Base-by-base conservation (phyloP, 2,113 vertebrate genomes). In the Istiophorus platypterus region DNA sequence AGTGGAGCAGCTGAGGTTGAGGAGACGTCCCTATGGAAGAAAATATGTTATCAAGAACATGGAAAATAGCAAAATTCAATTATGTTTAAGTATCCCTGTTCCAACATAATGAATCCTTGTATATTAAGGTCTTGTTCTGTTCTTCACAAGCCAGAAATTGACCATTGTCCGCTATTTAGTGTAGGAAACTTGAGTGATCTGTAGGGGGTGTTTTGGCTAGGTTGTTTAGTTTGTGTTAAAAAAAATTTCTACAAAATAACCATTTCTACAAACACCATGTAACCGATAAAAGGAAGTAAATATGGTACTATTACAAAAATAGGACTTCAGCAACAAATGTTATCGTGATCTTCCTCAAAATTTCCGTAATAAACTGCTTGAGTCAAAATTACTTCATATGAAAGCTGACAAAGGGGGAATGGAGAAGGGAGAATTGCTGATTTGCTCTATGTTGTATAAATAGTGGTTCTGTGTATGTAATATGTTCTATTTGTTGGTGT, bases 1-100 rank as follows among this genome's bases (percentile, higher is more conserved):
- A 0, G 98, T 99, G 87, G 98, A 99, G 89, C 98, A 99, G 95
- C 98, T 99, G 85, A 99, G 94, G 93, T 99, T 99, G 70, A 99
- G 96, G 10, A 99, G 97, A 59, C 98, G 98, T 6, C 98, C 98
- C 98, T 99, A 78, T 73, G 34, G 72, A 71, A 56, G 17, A 57
- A 75, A 78, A 61, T 24, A 59, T 0, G 8, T 68, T 37, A 41
- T 34, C 1, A 27, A 42, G 0, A 41, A 70, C 15, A 31, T 6
- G 4, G 7, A 27, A 47, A 31, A 22, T 10, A 22, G 15, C 15
- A 39, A 51, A 34, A 63, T 64, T 7, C 15, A 49, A 27, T 70
- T 14, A 26, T 15, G n/a, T 24, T 24, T 26, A 12, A 54, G 52
- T 54, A 26, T 56, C n/a, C 0, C 12, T 56, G 3, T 12, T 52